phyloP scores from a whole-genome alignment of 2,113 vertebrate genomes.

The Ellobius talpinus region DNA sequence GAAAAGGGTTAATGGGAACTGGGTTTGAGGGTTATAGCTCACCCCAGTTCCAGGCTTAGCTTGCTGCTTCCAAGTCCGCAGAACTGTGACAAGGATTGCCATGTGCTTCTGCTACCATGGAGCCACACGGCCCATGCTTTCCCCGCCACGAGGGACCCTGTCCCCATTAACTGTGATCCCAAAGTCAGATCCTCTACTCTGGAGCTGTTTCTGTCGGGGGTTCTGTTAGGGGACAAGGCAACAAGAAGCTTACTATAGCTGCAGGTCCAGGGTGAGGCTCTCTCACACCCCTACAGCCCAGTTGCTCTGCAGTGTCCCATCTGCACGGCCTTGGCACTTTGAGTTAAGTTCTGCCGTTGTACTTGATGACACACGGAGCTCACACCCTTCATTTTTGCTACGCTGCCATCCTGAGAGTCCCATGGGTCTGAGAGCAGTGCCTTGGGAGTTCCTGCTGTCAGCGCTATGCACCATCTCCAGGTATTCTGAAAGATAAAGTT shows the following conservation, averaged over 20 bases:
- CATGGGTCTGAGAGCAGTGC: neutral
- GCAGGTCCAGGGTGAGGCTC: neutral
- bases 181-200: neutral
- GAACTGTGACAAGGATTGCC: no score
- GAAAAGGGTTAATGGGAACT: no score
- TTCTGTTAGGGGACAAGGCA: neutral
- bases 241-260: no score
- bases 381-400: neutral
- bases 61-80: neutral
- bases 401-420: neutral
- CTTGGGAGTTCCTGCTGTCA: neutral
- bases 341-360: neutral
- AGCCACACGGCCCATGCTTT: neutral
- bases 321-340: neutral
- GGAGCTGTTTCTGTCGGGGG: neutral
- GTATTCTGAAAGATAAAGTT: neutral
- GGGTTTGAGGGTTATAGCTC: neutral
- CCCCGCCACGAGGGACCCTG: neutral
- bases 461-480: neutral
- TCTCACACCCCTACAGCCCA: neutral
- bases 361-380: neutral
- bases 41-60: neutral
- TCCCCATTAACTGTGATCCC: neutral
- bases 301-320: neutral
- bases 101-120: no score